Percentiles rank a stretch among this genome's conserved stretches.
These are phyloP conservation scores for Noctilio leporinus DNA, from an alignment of 2,113 vertebrate species.

Conservation along the genomic window DNA sequence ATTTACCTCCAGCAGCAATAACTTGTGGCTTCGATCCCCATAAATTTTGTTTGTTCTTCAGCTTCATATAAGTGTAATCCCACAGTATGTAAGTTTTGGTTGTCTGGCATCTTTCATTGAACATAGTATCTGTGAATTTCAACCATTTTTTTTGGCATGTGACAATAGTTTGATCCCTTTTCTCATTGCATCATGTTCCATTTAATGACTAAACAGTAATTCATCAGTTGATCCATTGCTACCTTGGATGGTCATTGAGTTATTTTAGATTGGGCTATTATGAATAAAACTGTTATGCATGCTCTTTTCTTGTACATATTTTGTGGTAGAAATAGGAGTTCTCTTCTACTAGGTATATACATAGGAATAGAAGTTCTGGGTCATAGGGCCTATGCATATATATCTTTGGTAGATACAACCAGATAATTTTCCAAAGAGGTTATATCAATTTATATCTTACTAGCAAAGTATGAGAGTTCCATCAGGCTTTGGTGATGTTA, in stretches of 20 bases:
- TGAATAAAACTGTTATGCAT: neutral
- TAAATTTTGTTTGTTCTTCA: neutral
- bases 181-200: neutral
- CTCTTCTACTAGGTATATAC: neutral
- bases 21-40: neutral
- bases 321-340: neutral
- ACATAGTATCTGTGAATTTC: neutral
- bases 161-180: neutral
- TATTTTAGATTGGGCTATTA: neutral
- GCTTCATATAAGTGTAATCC: neutral
- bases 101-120: neutral
- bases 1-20: neutral
- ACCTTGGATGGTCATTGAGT: neutral
- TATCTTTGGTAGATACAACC: neutral
- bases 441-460: neutral
- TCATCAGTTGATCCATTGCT: neutral
- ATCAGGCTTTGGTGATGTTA: neutral
- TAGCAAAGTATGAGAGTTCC: neutral
- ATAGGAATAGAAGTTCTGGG: neutral
- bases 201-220: neutral
- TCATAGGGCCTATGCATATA: neutral
- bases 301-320: neutral
- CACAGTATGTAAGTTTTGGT: neutral
- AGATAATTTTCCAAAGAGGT: neutral
- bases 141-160: neutral